These are phyloP conservation scores for Aricia agestis DNA, from an alignment of 1,140 invertebrate species.

Conservation along the genomic window DNA sequence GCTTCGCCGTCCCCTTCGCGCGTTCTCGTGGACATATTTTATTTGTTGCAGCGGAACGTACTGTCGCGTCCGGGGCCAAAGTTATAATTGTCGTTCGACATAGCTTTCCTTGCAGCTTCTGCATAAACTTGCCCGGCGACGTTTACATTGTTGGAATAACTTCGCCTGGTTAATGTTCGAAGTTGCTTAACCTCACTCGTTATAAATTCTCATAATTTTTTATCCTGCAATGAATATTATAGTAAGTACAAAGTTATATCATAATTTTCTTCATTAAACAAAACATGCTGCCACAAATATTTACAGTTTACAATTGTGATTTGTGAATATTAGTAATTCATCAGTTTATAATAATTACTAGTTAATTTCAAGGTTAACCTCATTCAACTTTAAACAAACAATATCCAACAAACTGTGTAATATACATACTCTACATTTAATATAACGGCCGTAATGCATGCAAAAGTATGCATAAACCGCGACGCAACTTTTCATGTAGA, in stretches of 20 bases:
- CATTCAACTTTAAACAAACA: no score
- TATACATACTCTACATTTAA: no score
- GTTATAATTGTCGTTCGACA: slow-evolving; percentile 74
- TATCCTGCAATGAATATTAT: neutral
- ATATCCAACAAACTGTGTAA: no score
- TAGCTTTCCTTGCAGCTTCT: slow-evolving; percentile 67
- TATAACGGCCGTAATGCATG: no score
- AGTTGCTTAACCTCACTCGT: slow-evolving; percentile 44
- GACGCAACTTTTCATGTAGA: slow-evolving; percentile 59
- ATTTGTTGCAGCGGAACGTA: slow-evolving; percentile 63
- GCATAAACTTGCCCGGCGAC: slow-evolving; percentile 61
- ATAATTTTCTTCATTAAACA: no score
- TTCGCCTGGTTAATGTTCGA: slow-evolving; percentile 60
- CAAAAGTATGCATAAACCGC: slow-evolving; percentile 39
- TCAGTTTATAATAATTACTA: no score
- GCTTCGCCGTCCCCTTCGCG: slow-evolving; percentile 59
- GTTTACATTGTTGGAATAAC: slow-evolving; percentile 67
- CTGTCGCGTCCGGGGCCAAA: slow-evolving; percentile 62
- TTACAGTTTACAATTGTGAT: no score
- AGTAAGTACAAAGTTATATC: no score
- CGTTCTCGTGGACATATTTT: slow-evolving; percentile 69
- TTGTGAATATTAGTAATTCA: no score
- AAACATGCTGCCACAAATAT: no score
- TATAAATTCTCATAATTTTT: slow-evolving; percentile 16
- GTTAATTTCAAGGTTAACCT: no score